Conservation (phyloP, 2,113 vertebrate genomes). For the Pelecanus crispus region DNA sequence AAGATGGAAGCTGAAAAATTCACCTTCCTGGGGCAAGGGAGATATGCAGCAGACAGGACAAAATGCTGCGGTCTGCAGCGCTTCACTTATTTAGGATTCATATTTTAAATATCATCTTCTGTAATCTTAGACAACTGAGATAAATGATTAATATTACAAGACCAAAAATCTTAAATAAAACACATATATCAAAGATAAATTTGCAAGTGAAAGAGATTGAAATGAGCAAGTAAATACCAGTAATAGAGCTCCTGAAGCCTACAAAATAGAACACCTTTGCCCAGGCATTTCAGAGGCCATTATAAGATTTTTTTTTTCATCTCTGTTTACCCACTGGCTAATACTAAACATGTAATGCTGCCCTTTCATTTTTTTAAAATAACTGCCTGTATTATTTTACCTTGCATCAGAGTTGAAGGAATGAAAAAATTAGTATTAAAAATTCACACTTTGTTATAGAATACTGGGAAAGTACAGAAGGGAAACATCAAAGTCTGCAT, state of each 20-base stretch:
- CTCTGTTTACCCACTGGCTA: background rate
- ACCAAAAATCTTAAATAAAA: background rate
- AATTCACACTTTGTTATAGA: background rate
- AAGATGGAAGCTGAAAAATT: background rate
- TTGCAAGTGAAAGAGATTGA: background rate
- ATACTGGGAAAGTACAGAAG: background rate
- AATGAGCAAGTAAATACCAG: background rate
- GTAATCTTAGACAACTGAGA: background rate
- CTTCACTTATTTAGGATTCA: background rate
- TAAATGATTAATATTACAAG: background rate
- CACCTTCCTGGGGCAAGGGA: background rate
- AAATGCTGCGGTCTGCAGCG: background rate
- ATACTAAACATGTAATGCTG: background rate
- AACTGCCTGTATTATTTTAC: background rate
- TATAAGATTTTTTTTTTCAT: background rate
- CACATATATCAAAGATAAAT: background rate
- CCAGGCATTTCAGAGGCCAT: background rate
- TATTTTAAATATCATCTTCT: background rate
- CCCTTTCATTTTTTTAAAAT: background rate
- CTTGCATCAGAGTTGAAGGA: background rate
- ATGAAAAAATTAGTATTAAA: background rate
- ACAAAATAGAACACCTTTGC: background rate
- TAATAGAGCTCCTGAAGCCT: background rate
- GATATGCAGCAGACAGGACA: background rate
- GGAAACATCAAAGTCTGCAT: background rate